Evolutionary conservation across 1,140 invertebrate species (phyloP), one percentile per base, ranked within the genome.

Genomic region (Trigoniulus corallinus): DNA sequence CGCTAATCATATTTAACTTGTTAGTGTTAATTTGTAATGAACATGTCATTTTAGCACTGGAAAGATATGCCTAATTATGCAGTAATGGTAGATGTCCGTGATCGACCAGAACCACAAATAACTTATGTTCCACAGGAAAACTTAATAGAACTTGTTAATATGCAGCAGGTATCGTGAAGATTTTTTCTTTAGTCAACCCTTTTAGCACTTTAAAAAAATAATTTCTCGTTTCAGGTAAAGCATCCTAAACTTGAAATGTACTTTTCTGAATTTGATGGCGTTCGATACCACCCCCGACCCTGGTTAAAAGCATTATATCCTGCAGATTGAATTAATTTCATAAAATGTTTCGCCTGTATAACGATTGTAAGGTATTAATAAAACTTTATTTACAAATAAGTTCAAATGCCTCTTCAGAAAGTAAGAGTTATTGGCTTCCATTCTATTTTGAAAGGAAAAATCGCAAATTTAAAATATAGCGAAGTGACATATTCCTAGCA

Each of bases 51-150:
- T 48, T 48, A 48, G 47, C 12, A 40, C 10, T 48, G 47, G 47
- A n/a, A 18, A 20, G 18, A 3, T 15, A 48, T 48, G 58, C 69
- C 68, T 25, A 67, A 70, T 53, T 71, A 70, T 59, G 57, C 66
- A 15, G 58, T 71, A 23, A 51, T 70, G 23, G 67, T 71, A 7
- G 69, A 71, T 56, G 66, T 59, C 0, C 50, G 65, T 40, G 48
- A 50, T 26, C 54, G 67, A 7, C 39, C 58, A 15, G 51, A 46
- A 2, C 61, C 65, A 21, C 68, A 70, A 53, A 54, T 63, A 27
- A 66, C 62, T 7, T 71, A 71, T 53, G 61, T 70, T 15, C 61
- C 64, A 42, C 59, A 71, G 52, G 67, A 68, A 58, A 67, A 69
- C 53, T n/a, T n/a, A n/a, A 56, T 71, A 22, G 59, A 67, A 54